These are phyloP conservation scores for Notolabrus celidotus DNA, from an alignment of 2,797 vertebrate species.

Conservation along the genomic window DNA sequence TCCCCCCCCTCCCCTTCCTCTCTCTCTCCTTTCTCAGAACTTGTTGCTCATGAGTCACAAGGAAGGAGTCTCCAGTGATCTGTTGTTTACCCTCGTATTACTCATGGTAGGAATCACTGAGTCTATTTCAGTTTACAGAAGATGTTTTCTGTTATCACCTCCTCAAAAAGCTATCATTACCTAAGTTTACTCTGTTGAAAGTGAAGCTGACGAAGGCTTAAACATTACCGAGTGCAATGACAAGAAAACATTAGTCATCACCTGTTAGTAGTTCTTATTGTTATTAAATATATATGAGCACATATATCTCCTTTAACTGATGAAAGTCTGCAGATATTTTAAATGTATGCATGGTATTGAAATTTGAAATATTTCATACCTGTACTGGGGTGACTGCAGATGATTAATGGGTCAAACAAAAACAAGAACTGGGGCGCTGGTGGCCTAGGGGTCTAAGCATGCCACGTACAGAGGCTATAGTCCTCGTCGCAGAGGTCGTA, in stretches of 20 bases:
- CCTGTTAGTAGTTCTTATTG: no score
- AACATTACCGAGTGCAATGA: background rate
- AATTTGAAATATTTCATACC: no score
- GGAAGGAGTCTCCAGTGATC: conserved; percentile 64
- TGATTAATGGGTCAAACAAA: no score
- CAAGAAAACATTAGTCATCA: conserved; percentile 5
- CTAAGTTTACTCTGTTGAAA: conserved; percentile 19
- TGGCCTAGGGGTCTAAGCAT: no score
- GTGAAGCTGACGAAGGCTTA: conserved; percentile 8
- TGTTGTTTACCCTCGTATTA: conserved; percentile 66
- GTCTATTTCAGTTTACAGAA: conserved; percentile 44
- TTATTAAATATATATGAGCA: no score
- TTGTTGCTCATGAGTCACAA: conserved; percentile 74
- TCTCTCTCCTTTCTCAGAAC: conserved; percentile 59
- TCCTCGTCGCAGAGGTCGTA: no score
- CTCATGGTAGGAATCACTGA: conserved; percentile 42
- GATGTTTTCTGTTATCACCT: conserved; percentile 31
- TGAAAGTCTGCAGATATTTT: no score
- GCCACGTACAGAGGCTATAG: no score
- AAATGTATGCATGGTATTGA: no score
- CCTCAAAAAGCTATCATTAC: conserved; percentile 28
- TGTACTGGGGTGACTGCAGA: no score
- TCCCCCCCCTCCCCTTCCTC: conserved; percentile 18
- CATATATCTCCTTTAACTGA: no score
- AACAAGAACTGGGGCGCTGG: no score